phyloP scores from a whole-genome alignment of 1,140 invertebrate species.

The Charaxes varanes region DNA sequence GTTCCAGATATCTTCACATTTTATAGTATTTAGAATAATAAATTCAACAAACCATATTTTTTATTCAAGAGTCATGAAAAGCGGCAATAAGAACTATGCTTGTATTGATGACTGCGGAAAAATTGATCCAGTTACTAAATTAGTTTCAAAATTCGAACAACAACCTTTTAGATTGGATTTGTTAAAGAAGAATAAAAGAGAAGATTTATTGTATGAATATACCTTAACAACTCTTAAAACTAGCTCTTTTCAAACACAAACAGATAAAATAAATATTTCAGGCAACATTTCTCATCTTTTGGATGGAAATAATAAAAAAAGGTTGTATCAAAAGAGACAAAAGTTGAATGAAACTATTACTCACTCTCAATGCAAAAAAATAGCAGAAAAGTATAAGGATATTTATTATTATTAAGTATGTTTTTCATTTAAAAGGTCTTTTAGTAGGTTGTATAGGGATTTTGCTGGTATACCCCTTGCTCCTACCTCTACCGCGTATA shows the following conservation, averaged over 20 bases:
- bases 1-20: conserved; percentile 31
- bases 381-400: too few relatives aligned
- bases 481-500: too few relatives aligned
- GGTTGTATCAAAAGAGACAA: too few relatives aligned
- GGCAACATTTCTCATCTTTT: too few relatives aligned
- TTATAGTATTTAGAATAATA: conserved; percentile 33
- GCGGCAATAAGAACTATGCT: conserved; percentile 24
- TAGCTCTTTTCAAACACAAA: conserved; percentile 5
- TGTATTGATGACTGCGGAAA: conserved; percentile 30
- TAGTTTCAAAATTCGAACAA: conserved; percentile 15
- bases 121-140: conserved; percentile 17
- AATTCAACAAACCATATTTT: conserved; percentile 38
- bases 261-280: conserved; percentile 4
- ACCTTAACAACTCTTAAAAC: too few relatives aligned
- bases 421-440: too few relatives aligned
- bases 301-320: too few relatives aligned
- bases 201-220: conserved; percentile 6
- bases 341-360: too few relatives aligned
- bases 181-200: conserved; percentile 22
- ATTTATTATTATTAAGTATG: too few relatives aligned
- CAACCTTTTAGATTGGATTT: conserved; percentile 23
- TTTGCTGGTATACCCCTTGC: too few relatives aligned
- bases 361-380: too few relatives aligned
- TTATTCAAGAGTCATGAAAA: conserved; percentile 43
- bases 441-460: too few relatives aligned